Conservation (phyloP, 2,797 vertebrate species). For the Clangula hyemalis region DNA sequence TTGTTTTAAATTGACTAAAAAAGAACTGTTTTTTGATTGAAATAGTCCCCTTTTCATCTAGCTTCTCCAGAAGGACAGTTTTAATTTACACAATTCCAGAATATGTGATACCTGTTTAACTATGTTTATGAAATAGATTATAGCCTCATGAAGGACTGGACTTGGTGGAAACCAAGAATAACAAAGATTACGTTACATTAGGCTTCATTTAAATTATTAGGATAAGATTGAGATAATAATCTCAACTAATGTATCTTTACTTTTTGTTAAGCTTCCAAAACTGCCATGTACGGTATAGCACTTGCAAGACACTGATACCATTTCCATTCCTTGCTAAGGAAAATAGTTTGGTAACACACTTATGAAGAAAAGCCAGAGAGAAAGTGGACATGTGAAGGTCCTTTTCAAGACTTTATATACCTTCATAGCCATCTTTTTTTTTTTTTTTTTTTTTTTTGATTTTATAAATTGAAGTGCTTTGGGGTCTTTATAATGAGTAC, state of each 20-base stretch:
- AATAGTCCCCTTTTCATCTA: neutral
- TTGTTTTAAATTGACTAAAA: neutral
- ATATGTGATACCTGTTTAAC: neutral
- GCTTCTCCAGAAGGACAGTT: neutral
- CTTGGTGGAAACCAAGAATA: neutral
- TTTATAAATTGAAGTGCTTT: neutral
- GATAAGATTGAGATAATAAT: neutral
- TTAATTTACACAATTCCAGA: neutral
- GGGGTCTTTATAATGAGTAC: neutral
- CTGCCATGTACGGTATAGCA: neutral
- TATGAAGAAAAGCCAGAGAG: neutral
- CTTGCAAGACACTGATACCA: neutral
- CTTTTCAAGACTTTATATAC: neutral
- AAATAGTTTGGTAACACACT: neutral
- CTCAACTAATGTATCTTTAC: neutral
- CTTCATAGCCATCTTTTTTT: no score
- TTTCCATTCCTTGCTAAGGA: neutral
- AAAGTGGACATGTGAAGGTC: neutral
- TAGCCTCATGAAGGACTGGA: neutral
- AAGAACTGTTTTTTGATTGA: neutral
- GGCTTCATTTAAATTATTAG: neutral
- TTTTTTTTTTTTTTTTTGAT: no score
- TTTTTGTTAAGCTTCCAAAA: neutral
- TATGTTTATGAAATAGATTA: neutral
- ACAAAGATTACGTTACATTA: neutral